Evolutionary conservation across 2,888 invertebrate species (phyloP), one percentile per base, ranked within the genome.

Genomic region (Pachymerium ferrugineum): DNA sequence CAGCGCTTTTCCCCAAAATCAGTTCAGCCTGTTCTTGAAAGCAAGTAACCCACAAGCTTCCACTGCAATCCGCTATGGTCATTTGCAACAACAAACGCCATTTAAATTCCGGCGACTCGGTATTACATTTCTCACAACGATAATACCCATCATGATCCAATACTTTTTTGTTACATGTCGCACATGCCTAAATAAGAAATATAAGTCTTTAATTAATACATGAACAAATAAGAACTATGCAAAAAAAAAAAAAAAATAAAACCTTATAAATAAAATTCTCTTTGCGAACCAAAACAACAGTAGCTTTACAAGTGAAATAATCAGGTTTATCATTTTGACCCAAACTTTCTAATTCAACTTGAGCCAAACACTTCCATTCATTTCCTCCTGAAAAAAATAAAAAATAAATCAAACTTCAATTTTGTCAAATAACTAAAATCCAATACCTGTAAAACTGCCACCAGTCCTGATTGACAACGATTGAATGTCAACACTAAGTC

Each of bases 111-210:
- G 91, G 89, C 81, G 87, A 92, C 77, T 93, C 93, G 73, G 88
- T 86, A 79, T 90, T 88, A 82, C 99, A 99, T 83, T 98, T 98
- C 82, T 98, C 98, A 83, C 99, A 99, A 73, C 94, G 86, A 83
- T 89, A 98, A 80, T 89, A 86, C 0, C 93, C 94, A 80, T 94
- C 94, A 77, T 90, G 90, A 82, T 97, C 96, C 8, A 94, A 85
- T 0, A 97, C 86, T 83, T 99, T 99, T 83, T 99, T 99, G 82
- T 97, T 96, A 83, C 99, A 99, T 72, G 89, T 89, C 0, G 96
- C 92, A 78, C 99, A 99, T 0, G 97, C 92, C 83, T 84, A 77
- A 8, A 68, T 72, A 14, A 62, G 16, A 22, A 19, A 70, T 1
- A 8, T 19, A 33, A 35, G 10, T 30, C 31, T 12, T 67, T 12